phyloP scores from a whole-genome alignment of 1,140 invertebrate genomes.

The Probaryconus sp. region DNA sequence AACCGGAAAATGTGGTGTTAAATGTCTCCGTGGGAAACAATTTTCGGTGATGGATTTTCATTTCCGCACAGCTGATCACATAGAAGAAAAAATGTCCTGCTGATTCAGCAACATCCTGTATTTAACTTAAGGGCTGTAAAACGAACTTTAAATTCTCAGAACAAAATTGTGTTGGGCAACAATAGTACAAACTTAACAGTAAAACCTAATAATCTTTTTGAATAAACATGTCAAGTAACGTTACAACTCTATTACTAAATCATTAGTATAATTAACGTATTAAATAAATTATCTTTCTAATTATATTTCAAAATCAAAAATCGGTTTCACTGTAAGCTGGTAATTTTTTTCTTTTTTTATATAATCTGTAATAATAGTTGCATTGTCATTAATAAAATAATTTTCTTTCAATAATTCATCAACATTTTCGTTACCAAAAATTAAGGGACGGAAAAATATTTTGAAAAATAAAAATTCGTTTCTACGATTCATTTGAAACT shows the following conservation, averaged over 20 bases:
- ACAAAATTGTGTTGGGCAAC: slow-evolving; percentile 27
- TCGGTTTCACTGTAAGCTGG: no score
- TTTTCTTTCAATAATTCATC: no score
- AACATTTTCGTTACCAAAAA: no score
- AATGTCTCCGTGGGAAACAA: slow-evolving; percentile 42
- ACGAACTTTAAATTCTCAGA: slow-evolving; percentile 30
- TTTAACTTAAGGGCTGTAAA: slow-evolving; percentile 52
- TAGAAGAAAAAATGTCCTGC: slow-evolving; percentile 47
- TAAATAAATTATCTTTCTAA: no score
- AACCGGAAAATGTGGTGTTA: slow-evolving; percentile 40
- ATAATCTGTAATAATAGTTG: no score
- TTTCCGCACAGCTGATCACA: slow-evolving; percentile 51
- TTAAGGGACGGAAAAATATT: no score
- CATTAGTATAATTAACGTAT: no score
- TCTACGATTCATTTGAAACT: no score
- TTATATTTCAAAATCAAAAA: no score
- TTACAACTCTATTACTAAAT: slow-evolving; percentile 1
- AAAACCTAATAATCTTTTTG: slow-evolving; percentile 25
- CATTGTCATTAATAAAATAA: no score
- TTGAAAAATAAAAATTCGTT: no score
- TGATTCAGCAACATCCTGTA: slow-evolving; percentile 55
- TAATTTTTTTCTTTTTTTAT: no score
- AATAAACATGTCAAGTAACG: slow-evolving; percentile 23
- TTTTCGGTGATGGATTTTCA: slow-evolving; percentile 44
- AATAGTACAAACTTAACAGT: slow-evolving; percentile 23